Evolutionary conservation across 2,113 vertebrate genomes (phyloP).

Genomic region (Chionodraco myersi): DNA sequence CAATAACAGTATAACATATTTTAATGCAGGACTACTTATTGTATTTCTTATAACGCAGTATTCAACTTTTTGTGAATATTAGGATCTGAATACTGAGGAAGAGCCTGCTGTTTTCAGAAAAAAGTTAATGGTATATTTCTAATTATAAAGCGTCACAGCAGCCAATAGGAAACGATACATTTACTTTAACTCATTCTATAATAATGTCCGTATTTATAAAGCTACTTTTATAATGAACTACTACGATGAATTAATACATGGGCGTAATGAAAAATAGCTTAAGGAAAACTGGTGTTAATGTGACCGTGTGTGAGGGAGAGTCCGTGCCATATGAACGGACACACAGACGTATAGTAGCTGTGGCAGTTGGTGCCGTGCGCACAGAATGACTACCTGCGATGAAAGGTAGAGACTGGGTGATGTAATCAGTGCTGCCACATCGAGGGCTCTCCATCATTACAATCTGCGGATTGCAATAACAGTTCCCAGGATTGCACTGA

Average conservation of each 20-base stretch:
- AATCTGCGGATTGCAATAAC: constrained; percentile 80
- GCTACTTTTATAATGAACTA: constrained; percentile 21
- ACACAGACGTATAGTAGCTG: constrained; percentile 70
- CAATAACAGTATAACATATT: not conserved
- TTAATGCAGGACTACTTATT: not conserved
- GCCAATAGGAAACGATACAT: constrained; percentile 29
- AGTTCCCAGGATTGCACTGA: constrained; percentile 73
- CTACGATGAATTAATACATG: constrained; percentile 12
- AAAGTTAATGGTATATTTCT: not conserved
- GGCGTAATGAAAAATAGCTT: not conserved
- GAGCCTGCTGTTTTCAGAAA: constrained; percentile 16
- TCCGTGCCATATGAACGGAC: constrained; percentile 64
- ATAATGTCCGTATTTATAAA: constrained; percentile 25
- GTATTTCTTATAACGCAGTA: not conserved
- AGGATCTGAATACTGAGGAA: not conserved
- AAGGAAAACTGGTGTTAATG: constrained; percentile 62
- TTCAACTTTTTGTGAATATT: not conserved
- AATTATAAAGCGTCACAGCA: constrained; percentile 16
- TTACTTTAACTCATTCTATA: constrained; percentile 7
- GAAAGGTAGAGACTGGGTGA: constrained; percentile 79
- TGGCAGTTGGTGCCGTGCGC: constrained; percentile 77
- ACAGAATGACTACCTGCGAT: constrained; percentile 79
- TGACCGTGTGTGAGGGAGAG: constrained; percentile 41
- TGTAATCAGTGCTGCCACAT: constrained; percentile 75
- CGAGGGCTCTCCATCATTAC: constrained; percentile 81